phyloP scores from a whole-genome alignment of 2,113 vertebrate species.

The Erythrocercus mccallii region DNA sequence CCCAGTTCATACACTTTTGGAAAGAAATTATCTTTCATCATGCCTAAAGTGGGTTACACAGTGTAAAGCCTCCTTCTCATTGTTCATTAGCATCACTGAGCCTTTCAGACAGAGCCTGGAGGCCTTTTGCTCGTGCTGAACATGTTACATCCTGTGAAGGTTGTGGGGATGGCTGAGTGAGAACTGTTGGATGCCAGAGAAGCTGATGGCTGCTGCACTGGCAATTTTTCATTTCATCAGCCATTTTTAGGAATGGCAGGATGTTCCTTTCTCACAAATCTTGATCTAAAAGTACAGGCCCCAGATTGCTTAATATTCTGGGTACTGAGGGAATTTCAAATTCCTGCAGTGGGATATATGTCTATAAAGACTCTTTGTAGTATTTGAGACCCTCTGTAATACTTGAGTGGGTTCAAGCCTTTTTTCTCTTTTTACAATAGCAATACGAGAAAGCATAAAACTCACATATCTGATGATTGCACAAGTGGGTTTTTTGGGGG shows the following conservation, averaged over 20 bases:
- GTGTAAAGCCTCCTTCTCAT: not conserved
- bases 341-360: not conserved
- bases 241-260: not conserved
- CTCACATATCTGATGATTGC: constrained; percentile 2
- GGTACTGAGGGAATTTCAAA: not conserved
- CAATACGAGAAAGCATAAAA: constrained; percentile 32
- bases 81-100: not conserved
- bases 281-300: not conserved
- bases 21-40: not conserved
- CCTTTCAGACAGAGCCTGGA: not conserved
- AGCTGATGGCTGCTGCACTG: not conserved
- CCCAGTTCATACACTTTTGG: not conserved
- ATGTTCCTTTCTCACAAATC: not conserved
- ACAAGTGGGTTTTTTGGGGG: not conserved
- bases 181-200: not conserved
- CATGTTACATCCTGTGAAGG: not conserved
- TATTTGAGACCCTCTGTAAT: not conserved
- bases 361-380: not conserved
- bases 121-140: not conserved
- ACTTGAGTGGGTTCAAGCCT: not conserved
- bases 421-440: not conserved
- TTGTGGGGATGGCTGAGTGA: fast-evolving
- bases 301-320: not conserved
- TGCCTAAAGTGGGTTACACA: not conserved
- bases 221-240: not conserved